Conservation (phyloP, 2,888 invertebrate species). For the Pterostichus madidus region DNA sequence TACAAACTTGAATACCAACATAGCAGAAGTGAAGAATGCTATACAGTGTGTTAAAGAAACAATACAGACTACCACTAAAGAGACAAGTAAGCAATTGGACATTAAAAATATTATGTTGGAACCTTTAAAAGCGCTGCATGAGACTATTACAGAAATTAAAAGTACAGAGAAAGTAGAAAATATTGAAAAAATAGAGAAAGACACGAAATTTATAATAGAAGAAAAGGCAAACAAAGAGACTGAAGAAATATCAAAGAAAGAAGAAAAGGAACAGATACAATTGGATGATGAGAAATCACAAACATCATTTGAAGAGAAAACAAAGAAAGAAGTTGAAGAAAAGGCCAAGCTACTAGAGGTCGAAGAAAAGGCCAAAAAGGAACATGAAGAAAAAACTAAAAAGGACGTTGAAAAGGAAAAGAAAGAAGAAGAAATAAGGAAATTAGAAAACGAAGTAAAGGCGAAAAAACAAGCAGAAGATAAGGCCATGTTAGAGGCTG, state of each 20-base stretch:
- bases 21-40: conserved; percentile 64
- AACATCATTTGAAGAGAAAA: conserved; percentile 45
- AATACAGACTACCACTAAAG: conserved; percentile 63
- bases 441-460: conserved; percentile 68
- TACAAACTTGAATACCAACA: conserved; percentile 21
- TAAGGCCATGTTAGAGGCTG: conserved; percentile 69
- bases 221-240: conserved; percentile 60
- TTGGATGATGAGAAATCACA: conserved; percentile 52
- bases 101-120: conserved; percentile 56
- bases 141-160: conserved; percentile 65
- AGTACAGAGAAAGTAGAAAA: conserved; percentile 66
- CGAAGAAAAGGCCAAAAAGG: conserved; percentile 40
- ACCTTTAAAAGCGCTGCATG: conserved; percentile 62
- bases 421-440: conserved; percentile 68
- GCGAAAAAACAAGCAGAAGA: conserved; percentile 71
- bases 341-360: conserved; percentile 16
- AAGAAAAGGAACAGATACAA: conserved; percentile 38
- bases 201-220: conserved; percentile 54
- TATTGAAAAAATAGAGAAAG: conserved; percentile 60
- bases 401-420: conserved; percentile 63
- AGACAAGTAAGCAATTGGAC: conserved; percentile 51
- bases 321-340: conserved; percentile 42
- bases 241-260: conserved; percentile 63
- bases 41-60: conserved; percentile 68
- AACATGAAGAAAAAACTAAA: conserved; percentile 55